Base-by-base conservation (phyloP, 2,888 invertebrate species). In the Eilema caniola region DNA sequence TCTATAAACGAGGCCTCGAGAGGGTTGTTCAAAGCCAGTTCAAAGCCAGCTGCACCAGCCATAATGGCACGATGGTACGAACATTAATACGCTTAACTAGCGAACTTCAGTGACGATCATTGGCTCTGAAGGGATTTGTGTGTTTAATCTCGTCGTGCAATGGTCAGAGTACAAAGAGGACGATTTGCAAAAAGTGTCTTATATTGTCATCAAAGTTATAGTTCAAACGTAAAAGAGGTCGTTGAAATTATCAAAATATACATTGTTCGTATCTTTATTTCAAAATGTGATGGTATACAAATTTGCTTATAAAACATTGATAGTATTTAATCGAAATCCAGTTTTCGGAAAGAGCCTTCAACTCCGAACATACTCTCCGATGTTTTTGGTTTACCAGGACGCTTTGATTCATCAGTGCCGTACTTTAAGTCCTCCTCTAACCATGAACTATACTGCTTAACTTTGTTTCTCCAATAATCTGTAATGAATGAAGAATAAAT, bases 261-360 rank as follows among this genome's bases (percentile, higher is more conserved):
- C 53, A 53, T 20, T 53, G 10, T 53, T 47, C 47, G 7, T 20
- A 20, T 24, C 7, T 61, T 33, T 57, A 57, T 66, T 59, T 37
- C 4, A 59, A 59, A 59, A 66, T 56, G 23, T 31, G 3, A 14
- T 20, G n/a, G n/a, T 41, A 60, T 24, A 57, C n/a, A 41, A 57
- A 57, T 24, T 37, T 10, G n/a, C 11, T 25, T 37, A 41, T 28
- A 56, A 24, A 41, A 16, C 16, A 31, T 86, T 81, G 93, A 56
- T 20, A 57, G 24, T 24, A 20, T 37, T 66, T n/a, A 66, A 76
- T 94, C 94, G 68, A 93, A 83, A 56, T 91, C 91, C 25, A 96
- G 89, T 83, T 96, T 90, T 76, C 96, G 89, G 83, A 96, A 96
- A 20, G 96, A 96, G 28, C 96, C 96, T 25, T 96, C 96, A 1